phyloP scores from a whole-genome alignment of 2,888 invertebrate species.

The Odontothrips loti region DNA sequence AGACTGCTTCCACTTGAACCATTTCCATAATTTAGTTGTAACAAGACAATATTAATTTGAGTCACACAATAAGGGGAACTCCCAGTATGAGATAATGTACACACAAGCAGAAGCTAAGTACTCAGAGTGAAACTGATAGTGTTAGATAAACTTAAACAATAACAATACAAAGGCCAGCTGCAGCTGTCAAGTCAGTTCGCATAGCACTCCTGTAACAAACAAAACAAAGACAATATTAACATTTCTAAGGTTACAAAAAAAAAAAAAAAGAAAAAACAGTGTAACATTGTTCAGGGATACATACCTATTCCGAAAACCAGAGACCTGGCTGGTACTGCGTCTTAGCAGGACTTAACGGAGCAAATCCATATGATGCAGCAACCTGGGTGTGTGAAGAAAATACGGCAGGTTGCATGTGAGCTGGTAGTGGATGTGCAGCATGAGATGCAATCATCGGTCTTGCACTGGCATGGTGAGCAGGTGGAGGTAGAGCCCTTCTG shows the following conservation, averaged over 20 bases:
- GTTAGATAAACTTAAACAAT: background rate
- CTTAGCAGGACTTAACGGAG: slow-evolving; percentile 67
- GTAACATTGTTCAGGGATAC: background rate
- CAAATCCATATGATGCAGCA: slow-evolving; percentile 59
- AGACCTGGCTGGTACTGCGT: slow-evolving; percentile 64
- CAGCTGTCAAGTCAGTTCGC: background rate
- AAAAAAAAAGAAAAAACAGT: background rate
- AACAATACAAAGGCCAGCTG: background rate
- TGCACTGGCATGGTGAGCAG: slow-evolving; percentile 77
- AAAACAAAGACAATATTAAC: background rate
- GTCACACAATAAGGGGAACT: slow-evolving; percentile 14
- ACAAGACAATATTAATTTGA: background rate
- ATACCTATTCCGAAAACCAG: slow-evolving; percentile 67
- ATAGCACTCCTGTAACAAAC: background rate
- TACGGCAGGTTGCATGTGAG: slow-evolving; percentile 64
- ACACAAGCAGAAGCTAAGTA: background rate
- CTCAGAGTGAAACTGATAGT: background rate
- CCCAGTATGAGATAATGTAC: background rate
- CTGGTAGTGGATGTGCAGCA: slow-evolving; percentile 72
- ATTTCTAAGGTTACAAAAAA: background rate
- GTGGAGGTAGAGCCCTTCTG: slow-evolving; percentile 64
- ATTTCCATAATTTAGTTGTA: background rate
- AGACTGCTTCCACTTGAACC: background rate
- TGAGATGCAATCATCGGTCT: slow-evolving; percentile 57
- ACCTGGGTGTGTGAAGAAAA: slow-evolving; percentile 64